These are phyloP conservation scores for Siniperca chuatsi DNA, from an alignment of 2,113 vertebrate genomes.

Conservation along the genomic window DNA sequence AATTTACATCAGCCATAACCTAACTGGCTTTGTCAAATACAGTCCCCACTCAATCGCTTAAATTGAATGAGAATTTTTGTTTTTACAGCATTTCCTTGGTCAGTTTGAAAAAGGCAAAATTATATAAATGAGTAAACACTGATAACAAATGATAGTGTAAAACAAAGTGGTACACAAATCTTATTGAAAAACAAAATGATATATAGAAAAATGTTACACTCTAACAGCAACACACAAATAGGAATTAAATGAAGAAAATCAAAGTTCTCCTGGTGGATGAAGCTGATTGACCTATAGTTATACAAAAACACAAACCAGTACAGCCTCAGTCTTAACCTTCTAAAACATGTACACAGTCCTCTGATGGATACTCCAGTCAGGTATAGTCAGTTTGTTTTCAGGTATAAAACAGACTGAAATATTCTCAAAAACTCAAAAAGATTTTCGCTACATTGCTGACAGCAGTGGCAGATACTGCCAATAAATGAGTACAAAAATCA, in stretches of 20 bases:
- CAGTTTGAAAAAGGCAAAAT: constrained; percentile 64
- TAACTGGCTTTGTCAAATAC: constrained; percentile 78
- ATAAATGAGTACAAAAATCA: constrained; percentile 75
- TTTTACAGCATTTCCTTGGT: constrained; percentile 76
- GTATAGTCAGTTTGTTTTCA: background rate
- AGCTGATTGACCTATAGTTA: constrained; percentile 60
- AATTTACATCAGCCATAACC: constrained; percentile 73
- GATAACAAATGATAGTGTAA: constrained; percentile 71
- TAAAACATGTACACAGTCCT: constrained; percentile 49
- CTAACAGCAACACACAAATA: constrained; percentile 54
- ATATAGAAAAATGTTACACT: constrained; percentile 54
- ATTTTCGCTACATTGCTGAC: constrained; percentile 66
- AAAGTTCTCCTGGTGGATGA: constrained; percentile 45
- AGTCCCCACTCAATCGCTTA: constrained; percentile 43
- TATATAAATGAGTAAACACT: constrained; percentile 66
- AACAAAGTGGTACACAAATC: constrained; percentile 69
- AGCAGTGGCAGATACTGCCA: constrained; percentile 86
- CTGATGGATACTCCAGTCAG: constrained; percentile 42
- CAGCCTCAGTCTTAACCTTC: constrained; percentile 54
- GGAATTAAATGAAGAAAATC: constrained; percentile 48
- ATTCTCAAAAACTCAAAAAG: constrained; percentile 35
- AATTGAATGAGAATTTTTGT: constrained; percentile 49
- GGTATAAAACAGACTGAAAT: constrained; percentile 15
- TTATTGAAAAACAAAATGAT: constrained; percentile 45
- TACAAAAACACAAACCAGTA: constrained; percentile 51